A percentile compares a stretch with the other conserved stretches of the same genome.
phyloP scores from a whole-genome alignment of 2,113 vertebrate species.

The Erythrocercus mccallii region DNA sequence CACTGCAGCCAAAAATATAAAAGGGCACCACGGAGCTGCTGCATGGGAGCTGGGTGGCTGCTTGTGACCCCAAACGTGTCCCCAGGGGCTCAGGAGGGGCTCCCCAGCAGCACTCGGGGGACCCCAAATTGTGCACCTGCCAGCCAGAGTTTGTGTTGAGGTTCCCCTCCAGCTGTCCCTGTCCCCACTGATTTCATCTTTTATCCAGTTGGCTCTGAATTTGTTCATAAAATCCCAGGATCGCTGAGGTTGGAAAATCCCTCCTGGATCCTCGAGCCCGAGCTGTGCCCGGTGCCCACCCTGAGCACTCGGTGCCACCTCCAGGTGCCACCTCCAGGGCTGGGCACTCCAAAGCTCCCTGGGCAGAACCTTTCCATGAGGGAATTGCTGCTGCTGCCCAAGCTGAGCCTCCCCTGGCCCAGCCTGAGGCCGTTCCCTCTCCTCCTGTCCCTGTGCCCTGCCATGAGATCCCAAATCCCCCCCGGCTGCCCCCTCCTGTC shows the following conservation, averaged over 20 bases:
- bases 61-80: background rate
- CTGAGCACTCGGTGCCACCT: background rate
- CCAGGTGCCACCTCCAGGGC: background rate
- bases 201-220: background rate
- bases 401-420: background rate
- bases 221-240: background rate
- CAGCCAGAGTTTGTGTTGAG: background rate
- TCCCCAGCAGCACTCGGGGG: background rate
- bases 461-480: background rate
- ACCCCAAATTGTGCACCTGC: background rate
- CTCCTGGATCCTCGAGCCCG: rapidly evolving
- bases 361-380: background rate
- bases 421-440: background rate
- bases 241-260: background rate
- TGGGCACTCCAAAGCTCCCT: background rate
- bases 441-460: background rate
- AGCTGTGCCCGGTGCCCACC: rapidly evolving
- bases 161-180: background rate
- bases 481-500: too few species aligned
- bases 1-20: conserved; percentile 27
- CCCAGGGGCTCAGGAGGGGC: background rate
- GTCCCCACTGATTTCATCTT: background rate
- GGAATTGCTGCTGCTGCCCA: background rate
- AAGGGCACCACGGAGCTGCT: background rate
- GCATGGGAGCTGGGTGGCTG: rapidly evolving